Conservation (phyloP, 2,113 vertebrate species). For the Cottus gobio region DNA sequence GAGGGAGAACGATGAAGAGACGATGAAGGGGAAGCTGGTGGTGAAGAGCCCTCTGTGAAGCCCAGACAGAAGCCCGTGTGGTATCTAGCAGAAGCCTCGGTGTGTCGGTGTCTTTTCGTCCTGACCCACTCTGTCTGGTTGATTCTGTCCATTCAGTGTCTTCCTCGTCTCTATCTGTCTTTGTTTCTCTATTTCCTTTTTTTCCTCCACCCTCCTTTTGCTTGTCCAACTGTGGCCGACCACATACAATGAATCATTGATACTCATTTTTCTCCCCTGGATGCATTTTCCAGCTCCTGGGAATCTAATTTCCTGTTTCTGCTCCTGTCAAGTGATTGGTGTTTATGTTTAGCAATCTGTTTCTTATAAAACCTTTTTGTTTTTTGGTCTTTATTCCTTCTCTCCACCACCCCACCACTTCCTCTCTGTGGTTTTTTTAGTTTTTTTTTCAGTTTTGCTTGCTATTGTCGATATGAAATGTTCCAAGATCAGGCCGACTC, state of each 20-base stretch:
- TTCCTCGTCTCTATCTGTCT: constrained; percentile 9
- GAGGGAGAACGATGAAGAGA: neutral
- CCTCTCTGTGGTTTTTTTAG: constrained; percentile 28
- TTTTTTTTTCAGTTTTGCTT: constrained; percentile 10
- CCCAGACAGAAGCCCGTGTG: constrained; percentile 34
- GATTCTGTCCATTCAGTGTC: constrained; percentile 12
- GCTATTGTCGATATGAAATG: constrained; percentile 60
- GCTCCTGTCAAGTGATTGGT: constrained; percentile 80
- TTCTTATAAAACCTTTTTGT: constrained; percentile 77
- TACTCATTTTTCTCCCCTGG: constrained; percentile 65
- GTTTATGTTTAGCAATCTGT: constrained; percentile 83
- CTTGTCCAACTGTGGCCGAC: constrained; percentile 34
- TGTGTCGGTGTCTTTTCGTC: constrained; percentile 9
- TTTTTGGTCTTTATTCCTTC: constrained; percentile 54
- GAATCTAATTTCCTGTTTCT: constrained; percentile 82
- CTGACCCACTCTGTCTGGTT: neutral
- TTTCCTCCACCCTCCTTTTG: constrained; percentile 20
- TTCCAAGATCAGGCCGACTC: constrained; percentile 53
- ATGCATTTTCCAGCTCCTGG: constrained; percentile 77
- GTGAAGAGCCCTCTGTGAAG: neutral
- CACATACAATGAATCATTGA: constrained; percentile 77
- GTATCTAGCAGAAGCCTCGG: constrained; percentile 38
- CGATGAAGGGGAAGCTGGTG: neutral
- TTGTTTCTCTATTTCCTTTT: constrained; percentile 8
- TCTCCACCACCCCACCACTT: constrained; percentile 28